These are phyloP conservation scores for Enteromius trimaculatus DNA, from an alignment of 2,797 vertebrate genomes.

Conservation along the genomic window DNA sequence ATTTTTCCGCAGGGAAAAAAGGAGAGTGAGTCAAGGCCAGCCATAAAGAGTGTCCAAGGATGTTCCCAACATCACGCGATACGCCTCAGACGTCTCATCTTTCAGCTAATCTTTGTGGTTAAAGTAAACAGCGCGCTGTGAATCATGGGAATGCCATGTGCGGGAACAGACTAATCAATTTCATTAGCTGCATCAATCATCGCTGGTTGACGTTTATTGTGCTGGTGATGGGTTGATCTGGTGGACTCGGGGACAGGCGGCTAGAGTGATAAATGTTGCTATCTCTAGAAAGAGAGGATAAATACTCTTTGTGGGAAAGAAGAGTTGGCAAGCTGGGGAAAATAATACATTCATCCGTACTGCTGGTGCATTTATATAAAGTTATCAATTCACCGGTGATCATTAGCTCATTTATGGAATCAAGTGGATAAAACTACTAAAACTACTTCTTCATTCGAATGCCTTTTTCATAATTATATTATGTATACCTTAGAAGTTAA, in stretches of 20 bases:
- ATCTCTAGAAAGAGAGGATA: slow-evolving; percentile 83
- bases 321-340: slow-evolving; percentile 49
- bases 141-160: slow-evolving; percentile 76
- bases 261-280: slow-evolving; percentile 86
- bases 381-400: slow-evolving; percentile 26
- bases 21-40: slow-evolving; percentile 56
- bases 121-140: slow-evolving; percentile 73
- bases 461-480: background rate
- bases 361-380: background rate
- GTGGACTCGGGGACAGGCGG: slow-evolving; percentile 86
- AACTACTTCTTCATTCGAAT: background rate
- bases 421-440: background rate
- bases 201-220: slow-evolving; percentile 91
- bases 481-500: background rate
- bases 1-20: background rate
- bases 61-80: slow-evolving; percentile 47
- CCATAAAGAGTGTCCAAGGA: slow-evolving; percentile 59
- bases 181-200: slow-evolving; percentile 94
- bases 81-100: slow-evolving; percentile 67
- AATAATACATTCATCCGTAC: background rate
- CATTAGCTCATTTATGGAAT: slow-evolving; percentile 11
- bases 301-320: slow-evolving; percentile 67
- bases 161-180: slow-evolving; percentile 90
- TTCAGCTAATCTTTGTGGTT: slow-evolving; percentile 67
- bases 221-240: slow-evolving; percentile 90